Base-by-base conservation (phyloP, 2,888 invertebrate species). In the Cepaea hortensis region DNA sequence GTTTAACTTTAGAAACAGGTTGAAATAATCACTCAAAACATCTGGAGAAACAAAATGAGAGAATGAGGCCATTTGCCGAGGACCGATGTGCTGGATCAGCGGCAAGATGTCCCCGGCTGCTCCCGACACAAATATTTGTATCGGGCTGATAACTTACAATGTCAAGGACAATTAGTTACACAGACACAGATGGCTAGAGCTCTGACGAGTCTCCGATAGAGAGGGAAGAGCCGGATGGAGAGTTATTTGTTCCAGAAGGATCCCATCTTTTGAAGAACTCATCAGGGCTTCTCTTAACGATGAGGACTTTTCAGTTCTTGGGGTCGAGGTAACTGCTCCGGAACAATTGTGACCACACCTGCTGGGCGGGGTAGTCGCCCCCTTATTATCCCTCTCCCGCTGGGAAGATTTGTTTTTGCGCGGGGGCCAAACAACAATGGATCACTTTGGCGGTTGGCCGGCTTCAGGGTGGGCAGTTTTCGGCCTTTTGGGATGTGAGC, bases 331-430 rank as follows among this genome's bases (percentile, higher is more conserved):
- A 75, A 75, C 75, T 61, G 35, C 6, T 75, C 75, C 20, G 35
- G 83, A 75, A 83, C 83, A 75, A 73, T 73, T 48, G 83, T 46
- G 75, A 75, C 62, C 62, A 75, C 83, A 83, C 83, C 83, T 83
- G 83, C 84, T 84, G 84, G 75, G 84, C 84, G 75, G 84, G 9
- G 65, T 65, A 76, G 76, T 50, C 84, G 11, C 62, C 48, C 80
- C 84, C 84, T 83, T 62, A 65, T 84, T 84, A 76, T 23, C 48
- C 76, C 18, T 84, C 46, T 76, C 84, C 76, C 3, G 76, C 65
- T 62, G 84, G 11, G 83, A 70, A 35, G 75, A 80, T 80, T 85
- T 85, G 85, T 85, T 85, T 35, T n/a, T 68, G 72, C 46, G 13
- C 46, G 65, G 3, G 5, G 72, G 7, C 70, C 79, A 79, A 68